phyloP scores from a whole-genome alignment of 1,140 invertebrate species.

The Agrypnia vestita region DNA sequence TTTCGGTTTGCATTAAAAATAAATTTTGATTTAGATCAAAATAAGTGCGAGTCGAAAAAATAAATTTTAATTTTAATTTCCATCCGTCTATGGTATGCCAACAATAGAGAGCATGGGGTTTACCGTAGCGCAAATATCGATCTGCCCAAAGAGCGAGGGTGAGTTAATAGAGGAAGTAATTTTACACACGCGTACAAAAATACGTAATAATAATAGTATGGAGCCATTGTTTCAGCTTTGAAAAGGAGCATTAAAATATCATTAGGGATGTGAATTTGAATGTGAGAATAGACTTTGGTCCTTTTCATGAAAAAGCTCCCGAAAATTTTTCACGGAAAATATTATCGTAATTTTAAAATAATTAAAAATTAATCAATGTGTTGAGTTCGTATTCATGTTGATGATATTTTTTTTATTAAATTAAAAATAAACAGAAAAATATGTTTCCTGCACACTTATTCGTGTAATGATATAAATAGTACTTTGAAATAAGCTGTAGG shows the following conservation, averaged over 20 bases:
- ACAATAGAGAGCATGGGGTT: conserved; percentile 38
- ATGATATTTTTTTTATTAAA: too few species aligned
- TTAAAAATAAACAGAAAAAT: too few species aligned
- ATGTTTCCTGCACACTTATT: too few species aligned
- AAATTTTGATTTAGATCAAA: background rate
- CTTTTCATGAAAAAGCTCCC: background rate
- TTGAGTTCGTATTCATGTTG: too few species aligned
- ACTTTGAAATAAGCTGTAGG: too few species aligned
- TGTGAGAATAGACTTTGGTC: background rate
- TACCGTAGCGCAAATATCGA: conserved; percentile 58
- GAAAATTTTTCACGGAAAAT: too few species aligned
- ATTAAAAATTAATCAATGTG: too few species aligned
- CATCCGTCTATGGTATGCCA: conserved; percentile 49
- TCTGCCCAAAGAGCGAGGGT: conserved; percentile 56
- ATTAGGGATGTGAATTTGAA: conserved; percentile 14
- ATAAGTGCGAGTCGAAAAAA: background rate
- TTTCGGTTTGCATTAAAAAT: background rate
- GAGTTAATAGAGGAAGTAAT: conserved; percentile 49
- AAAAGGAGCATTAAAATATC: conserved; percentile 22
- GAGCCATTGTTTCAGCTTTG: conserved; percentile 24
- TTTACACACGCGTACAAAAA: conserved; percentile 48
- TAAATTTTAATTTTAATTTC: background rate
- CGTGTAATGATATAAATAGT: too few species aligned
- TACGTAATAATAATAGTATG: conserved; percentile 32
- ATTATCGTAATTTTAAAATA: too few species aligned